A percentile compares a stretch with the other conserved stretches of the same genome.
These are phyloP conservation scores for Dryadula phaetusa DNA, from an alignment of 2,888 invertebrate genomes.

Conservation along the genomic window DNA sequence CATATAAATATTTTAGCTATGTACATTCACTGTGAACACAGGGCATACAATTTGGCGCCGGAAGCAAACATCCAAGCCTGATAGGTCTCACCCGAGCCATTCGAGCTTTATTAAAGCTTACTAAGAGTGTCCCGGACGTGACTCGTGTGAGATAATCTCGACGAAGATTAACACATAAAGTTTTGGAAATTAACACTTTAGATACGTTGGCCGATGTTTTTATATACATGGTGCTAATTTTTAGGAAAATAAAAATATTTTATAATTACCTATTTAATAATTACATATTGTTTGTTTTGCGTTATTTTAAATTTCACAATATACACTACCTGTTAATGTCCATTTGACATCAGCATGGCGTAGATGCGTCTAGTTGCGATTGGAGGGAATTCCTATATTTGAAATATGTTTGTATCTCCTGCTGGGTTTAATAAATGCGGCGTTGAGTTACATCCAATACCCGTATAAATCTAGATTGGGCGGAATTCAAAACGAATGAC, in stretches of 20 bases:
- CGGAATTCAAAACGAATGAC: not conserved
- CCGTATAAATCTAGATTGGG: not conserved
- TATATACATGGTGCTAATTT: too few relatives aligned
- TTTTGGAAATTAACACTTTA: not conserved
- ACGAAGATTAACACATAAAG: not conserved
- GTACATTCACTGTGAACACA: not conserved
- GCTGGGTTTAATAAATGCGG: not conserved
- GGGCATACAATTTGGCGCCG: not conserved
- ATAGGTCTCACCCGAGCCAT: conserved; percentile 26
- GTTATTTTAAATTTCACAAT: not conserved
- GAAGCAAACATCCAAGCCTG: conserved; percentile 20
- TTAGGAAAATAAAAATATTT: too few relatives aligned
- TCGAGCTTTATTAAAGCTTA: conserved; percentile 35
- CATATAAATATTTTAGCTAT: not conserved
- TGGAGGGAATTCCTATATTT: not conserved
- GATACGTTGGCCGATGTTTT: not conserved
- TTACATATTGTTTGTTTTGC: too few relatives aligned
- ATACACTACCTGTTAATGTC: not conserved
- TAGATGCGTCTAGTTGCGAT: not conserved
- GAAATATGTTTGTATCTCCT: not conserved
- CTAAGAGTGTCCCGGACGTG: conserved; percentile 25
- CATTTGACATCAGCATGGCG: not conserved
- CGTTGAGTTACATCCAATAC: not conserved
- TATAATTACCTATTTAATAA: too few relatives aligned
- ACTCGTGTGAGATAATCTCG: not conserved